Base-by-base conservation (phyloP, 2,888 invertebrate genomes). In the Rotaria macrura region DNA sequence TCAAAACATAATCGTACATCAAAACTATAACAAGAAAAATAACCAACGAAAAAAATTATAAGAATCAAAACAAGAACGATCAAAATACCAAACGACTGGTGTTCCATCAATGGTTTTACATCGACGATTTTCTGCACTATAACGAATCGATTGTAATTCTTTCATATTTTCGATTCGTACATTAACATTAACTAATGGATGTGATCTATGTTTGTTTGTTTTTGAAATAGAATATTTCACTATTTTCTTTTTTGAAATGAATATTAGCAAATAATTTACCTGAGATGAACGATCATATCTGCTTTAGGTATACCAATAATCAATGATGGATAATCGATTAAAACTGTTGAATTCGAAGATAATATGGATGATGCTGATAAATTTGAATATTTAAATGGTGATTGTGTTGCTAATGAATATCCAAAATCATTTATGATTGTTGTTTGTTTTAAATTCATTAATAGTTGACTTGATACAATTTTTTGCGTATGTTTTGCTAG, bases 401-500 rank as follows among this genome's bases (percentile, higher is more conserved):
- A 79, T 79, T 79, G 79, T 43, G 79, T 43, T 2, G 79, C 40
- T 43, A 79, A 43, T 79, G 79, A 79, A 79, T 43, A 79, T 17
- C 79, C 79, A 79, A 79, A 79, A 79, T 79, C 79, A 43, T 14
- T 40, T 20, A 79, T 43, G n/a, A 43, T 43, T 40, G 43, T 10
- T 79, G 79, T 25, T 79, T 43, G 43, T 43, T 79, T 79, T 14
- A 25, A 4, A 79, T 43, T 43, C 10, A 43, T 25, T 79, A 79
- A 40, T 79, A 79, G 43, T 79, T 79, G 79, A 79, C 43, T 79
- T 79, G 79, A 43, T n/a, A 79, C 79, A n/a, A 79, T 79, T 79
- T 43, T 79, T 79, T 79, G 79, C 20, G 43, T 79, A 43, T n/a
- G n/a, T 43, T 43, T 43, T 14, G 25, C 3, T 79, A 43, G 20